These are phyloP conservation scores for Battus philenor DNA, from an alignment of 1,140 invertebrate genomes.

Conservation along the genomic window DNA sequence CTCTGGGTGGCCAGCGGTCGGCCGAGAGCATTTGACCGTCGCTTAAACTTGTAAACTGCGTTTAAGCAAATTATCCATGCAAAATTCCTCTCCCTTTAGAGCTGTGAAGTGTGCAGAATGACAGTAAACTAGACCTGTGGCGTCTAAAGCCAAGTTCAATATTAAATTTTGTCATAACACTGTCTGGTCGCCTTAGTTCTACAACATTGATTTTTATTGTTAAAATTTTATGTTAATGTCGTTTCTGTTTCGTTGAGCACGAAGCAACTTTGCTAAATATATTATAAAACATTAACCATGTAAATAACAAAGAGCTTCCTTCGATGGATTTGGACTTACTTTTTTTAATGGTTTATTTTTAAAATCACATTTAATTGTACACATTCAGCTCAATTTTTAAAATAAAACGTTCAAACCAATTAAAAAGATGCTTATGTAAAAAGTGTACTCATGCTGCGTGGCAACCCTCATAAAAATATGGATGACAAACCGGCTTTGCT, in stretches of 20 bases:
- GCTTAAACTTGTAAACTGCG: conserved; percentile 38
- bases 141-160: conserved; percentile 1
- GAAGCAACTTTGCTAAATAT: background rate
- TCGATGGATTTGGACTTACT: too few relatives aligned
- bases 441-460: background rate
- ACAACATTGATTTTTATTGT: conserved; percentile 27
- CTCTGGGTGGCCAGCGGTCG: conserved; percentile 27
- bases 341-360: too few relatives aligned
- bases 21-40: conserved; percentile 33
- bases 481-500: conserved; percentile 26
- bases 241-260: background rate
- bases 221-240: background rate
- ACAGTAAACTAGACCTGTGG: conserved; percentile 17
- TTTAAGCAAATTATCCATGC: conserved; percentile 55
- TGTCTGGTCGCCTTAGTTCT: conserved; percentile 22
- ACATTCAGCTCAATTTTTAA: background rate
- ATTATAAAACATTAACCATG: too few relatives aligned
- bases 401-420: background rate
- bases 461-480: conserved; percentile 33
- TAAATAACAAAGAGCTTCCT: too few relatives aligned
- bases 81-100: conserved; percentile 30
- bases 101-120: conserved; percentile 23
- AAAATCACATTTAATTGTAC: too few relatives aligned
- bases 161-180: conserved; percentile 12
- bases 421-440: conserved; percentile 4